These are phyloP conservation scores for Siderastrea radians DNA, from an alignment of 92 coral and sea anemone genomes.

Conservation along the genomic window DNA sequence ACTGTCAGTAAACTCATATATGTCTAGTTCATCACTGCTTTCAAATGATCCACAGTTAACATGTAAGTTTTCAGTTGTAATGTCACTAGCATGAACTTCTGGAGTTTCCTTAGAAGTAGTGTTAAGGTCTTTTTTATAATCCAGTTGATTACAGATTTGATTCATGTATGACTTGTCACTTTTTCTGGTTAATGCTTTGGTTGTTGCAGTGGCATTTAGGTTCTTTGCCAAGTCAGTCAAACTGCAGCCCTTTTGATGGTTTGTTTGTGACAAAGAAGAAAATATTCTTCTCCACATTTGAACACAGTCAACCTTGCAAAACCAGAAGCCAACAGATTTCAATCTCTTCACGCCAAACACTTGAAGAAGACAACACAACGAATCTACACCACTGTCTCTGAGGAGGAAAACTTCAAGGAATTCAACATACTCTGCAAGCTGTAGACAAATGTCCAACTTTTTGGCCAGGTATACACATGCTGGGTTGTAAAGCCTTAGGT, in stretches of 20 bases:
- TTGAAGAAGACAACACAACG: conserved; percentile 29
- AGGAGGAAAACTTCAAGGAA: conserved; percentile 42
- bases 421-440: conserved; percentile 29
- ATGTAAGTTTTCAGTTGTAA: neutral
- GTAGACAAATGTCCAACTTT: conserved; percentile 9
- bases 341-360: conserved; percentile 22
- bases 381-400: conserved; percentile 27
- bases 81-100: neutral
- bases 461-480: conserved; percentile 18
- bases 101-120: neutral
- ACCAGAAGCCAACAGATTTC: conserved; percentile 47
- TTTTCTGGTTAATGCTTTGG: neutral
- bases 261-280: conserved; percentile 2
- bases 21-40: conserved; percentile 5
- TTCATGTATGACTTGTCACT: neutral
- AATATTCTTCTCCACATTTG: conserved; percentile 17
- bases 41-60: neutral
- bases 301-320: conserved; percentile 21
- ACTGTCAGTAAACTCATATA: conserved; percentile 23
- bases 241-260: neutral
- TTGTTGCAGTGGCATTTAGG: no score
- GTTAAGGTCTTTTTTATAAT: neutral
- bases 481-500: conserved; percentile 34
- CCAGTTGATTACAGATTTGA: neutral
- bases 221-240: neutral